Conservation (phyloP, 2,113 vertebrate genomes). For the Tichodroma muraria region DNA sequence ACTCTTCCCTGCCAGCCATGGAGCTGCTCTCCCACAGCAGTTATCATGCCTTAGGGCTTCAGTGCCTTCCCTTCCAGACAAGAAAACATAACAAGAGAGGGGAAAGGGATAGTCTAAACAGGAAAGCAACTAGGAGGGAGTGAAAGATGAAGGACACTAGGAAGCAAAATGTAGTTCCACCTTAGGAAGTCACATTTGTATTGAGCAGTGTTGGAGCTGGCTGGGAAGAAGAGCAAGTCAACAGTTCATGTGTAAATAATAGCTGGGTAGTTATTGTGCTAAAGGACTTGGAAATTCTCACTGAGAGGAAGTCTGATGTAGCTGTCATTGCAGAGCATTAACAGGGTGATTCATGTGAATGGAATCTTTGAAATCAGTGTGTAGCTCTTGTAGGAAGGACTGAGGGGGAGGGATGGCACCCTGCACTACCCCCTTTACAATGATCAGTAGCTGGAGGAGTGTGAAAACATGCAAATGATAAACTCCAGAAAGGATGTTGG, state of each 20-base stretch:
- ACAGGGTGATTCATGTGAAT: neutral
- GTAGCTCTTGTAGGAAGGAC: neutral
- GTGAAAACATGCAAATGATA: neutral
- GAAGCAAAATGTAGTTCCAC: neutral
- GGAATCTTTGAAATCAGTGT: neutral
- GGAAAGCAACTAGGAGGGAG: neutral
- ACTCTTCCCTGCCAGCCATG: neutral
- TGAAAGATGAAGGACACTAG: neutral
- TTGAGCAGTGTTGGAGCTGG: neutral
- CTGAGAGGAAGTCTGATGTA: neutral
- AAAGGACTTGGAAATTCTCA: neutral
- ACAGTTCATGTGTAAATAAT: neutral
- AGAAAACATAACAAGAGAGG: neutral
- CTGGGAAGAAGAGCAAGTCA: neutral
- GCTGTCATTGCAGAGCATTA: neutral
- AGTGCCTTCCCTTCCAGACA: neutral
- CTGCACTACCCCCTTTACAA: neutral
- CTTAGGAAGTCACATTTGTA: neutral
- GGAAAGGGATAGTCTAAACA: neutral
- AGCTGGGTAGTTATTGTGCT: neutral
- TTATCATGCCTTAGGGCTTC: neutral
- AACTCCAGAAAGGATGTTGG: neutral
- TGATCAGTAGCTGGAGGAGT: neutral
- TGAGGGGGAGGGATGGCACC: neutral
- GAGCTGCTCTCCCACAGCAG: neutral